A percentile compares a stretch with the other conserved stretches of the same genome.
These are phyloP conservation scores for Zonotrichia leucophrys DNA, from an alignment of 2,113 vertebrate genomes.

Conservation along the genomic window DNA sequence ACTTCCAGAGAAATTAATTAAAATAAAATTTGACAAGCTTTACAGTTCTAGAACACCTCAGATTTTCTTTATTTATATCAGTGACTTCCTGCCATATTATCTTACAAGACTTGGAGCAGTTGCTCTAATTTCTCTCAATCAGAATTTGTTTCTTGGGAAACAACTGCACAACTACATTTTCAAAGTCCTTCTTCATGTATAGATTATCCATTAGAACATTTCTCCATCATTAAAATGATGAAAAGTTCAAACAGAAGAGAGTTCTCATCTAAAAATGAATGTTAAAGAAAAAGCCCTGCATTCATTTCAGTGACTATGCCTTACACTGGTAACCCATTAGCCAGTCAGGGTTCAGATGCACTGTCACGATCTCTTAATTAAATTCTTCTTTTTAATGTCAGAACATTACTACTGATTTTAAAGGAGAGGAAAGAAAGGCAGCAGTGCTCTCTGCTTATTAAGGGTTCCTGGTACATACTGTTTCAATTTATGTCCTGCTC, in stretches of 20 bases:
- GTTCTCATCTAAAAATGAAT: background rate
- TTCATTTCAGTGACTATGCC: background rate
- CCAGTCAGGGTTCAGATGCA: conserved; percentile 46
- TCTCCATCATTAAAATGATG: background rate
- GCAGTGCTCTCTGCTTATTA: conserved; percentile 51
- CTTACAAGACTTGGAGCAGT: background rate
- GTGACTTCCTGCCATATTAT: background rate
- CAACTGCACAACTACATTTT: background rate
- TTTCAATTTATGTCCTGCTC: conserved; percentile 65
- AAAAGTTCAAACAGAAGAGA: conserved; percentile 1
- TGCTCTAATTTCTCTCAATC: background rate
- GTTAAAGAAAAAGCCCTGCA: background rate
- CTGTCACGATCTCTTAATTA: conserved; percentile 54
- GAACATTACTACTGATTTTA: conserved; percentile 32
- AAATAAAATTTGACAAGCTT: conserved; percentile 18
- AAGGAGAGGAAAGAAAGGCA: conserved; percentile 45
- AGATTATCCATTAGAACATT: background rate
- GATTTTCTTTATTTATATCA: background rate
- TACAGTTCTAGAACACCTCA: background rate
- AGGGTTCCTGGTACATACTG: conserved; percentile 39
- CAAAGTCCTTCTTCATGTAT: background rate
- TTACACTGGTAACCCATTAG: conserved; percentile 19
- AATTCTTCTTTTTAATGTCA: conserved; percentile 64
- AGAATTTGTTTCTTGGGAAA: background rate
- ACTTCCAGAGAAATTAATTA: conserved; percentile 8